These are phyloP conservation scores for Leptopilina drosophilae DNA, from an alignment of 2,888 invertebrate species.

Conservation along the genomic window DNA sequence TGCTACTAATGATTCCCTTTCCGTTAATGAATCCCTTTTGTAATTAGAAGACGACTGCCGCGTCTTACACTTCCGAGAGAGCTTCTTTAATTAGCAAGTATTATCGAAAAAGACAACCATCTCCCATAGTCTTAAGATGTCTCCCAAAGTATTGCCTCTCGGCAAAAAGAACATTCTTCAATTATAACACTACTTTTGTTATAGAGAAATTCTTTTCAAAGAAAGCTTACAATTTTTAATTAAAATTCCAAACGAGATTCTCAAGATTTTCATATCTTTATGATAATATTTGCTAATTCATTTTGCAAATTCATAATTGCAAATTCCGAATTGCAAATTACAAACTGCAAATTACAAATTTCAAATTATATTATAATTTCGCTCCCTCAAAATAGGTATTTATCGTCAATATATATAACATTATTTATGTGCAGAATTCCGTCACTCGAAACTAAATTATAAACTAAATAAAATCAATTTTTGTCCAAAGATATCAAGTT, in stretches of 20 bases:
- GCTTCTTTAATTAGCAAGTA: conserved; percentile 63
- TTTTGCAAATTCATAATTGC: neutral
- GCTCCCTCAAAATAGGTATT: too few species aligned
- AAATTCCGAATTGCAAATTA: neutral
- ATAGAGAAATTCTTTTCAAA: neutral
- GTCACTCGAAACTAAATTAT: too few species aligned
- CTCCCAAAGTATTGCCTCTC: conserved; percentile 20
- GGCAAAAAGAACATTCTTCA: conserved; percentile 10
- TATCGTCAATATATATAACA: too few species aligned
- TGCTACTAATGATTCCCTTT: conserved; percentile 49
- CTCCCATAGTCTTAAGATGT: neutral
- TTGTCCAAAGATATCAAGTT: too few species aligned
- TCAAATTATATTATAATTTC: too few species aligned
- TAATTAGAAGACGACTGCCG: conserved; percentile 63
- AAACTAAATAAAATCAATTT: too few species aligned
- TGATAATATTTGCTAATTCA: neutral
- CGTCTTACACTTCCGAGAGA: conserved; percentile 56
- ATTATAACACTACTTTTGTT: conserved; percentile 12
- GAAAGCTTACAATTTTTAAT: neutral
- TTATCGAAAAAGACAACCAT: conserved; percentile 51
- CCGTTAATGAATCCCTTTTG: conserved; percentile 63
- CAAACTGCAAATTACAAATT: too few species aligned
- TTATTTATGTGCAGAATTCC: too few species aligned
- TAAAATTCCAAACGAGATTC: neutral
- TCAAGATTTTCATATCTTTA: neutral